Conservation (phyloP, 2,797 vertebrate species). For the Parambassis ranga region DNA sequence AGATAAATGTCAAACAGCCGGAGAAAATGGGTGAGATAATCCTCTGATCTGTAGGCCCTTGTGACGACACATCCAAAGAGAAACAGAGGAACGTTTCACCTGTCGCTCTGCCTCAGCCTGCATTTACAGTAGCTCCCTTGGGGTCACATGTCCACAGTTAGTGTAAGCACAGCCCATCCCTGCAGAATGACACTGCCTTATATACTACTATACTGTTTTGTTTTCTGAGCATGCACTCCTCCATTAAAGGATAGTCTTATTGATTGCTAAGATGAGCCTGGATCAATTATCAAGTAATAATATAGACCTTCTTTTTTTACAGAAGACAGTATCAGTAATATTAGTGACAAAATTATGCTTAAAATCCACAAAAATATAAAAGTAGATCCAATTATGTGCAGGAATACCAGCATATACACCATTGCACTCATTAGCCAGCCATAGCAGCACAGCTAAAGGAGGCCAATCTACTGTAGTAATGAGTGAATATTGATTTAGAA, state of each 20-base stretch:
- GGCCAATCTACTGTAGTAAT: conserved; percentile 71
- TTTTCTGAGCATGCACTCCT: conserved; percentile 18
- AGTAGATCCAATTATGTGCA: conserved; percentile 38
- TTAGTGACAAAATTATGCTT: conserved; percentile 10
- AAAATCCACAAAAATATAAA: conserved; percentile 34
- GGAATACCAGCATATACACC: conserved; percentile 15
- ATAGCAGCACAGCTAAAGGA: conserved; percentile 31
- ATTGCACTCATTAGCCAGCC: conserved; percentile 31
- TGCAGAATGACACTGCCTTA: conserved; percentile 6
- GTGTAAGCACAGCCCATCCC: conserved; percentile 4
- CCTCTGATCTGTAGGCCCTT: conserved; percentile 58
- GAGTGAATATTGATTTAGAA: conserved; percentile 77
- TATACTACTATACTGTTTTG: background rate
- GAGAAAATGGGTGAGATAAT: conserved; percentile 44
- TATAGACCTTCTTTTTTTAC: background rate
- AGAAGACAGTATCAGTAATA: background rate
- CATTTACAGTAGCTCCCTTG: conserved; percentile 28
- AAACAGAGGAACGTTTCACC: conserved; percentile 46
- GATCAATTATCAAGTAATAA: conserved; percentile 20
- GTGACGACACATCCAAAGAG: conserved; percentile 34
- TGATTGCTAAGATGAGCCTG: conserved; percentile 25
- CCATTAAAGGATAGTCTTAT: conserved; percentile 33
- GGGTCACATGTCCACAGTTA: conserved; percentile 31
- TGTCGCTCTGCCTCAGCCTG: conserved; percentile 40
- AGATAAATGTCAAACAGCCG: conserved; percentile 60